Evolutionary conservation across 2,888 invertebrate genomes (phyloP), one percentile per base, ranked within the genome.

Genomic region (Strigamia maritima): DNA sequence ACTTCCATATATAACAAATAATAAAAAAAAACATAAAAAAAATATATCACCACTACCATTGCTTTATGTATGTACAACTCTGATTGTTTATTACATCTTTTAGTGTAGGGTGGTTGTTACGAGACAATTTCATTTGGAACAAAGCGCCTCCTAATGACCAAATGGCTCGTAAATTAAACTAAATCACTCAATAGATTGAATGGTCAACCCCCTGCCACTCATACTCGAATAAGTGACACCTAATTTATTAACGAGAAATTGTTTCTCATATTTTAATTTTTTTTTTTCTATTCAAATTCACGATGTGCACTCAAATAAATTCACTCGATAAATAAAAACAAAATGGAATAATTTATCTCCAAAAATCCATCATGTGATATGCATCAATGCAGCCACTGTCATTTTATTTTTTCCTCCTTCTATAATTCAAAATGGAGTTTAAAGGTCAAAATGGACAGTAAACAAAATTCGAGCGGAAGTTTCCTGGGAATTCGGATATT

Each of bases 111-210:
- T 65, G 60, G 22, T 65, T 65, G 60, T 65, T 65, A 24, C 22
- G 60, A 24, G 60, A 65, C 24, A 19, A 65, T 65, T 65, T 65
- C 60, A 65, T 65, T 65, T 65, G 60, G 60, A 65, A 65, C 60
- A 65, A 65, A 65, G 60, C 22, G 60, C 60, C 60, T 65, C 60
- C 60, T 65, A 65, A 65, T 65, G 60, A 65, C 60, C 14, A 65
- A 65, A 65, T 65, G 60, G 60, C 60, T 65, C 60, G 60, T 65
- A 65, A 65, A 65, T 65, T 65, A 65, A 24, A 65, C 60, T 65
- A 65, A 35, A 65, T 65, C 60, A 65, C 60, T 65, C 60, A 65
- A 65, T n/a, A 65, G 60, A 65, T 65, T 65, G 60, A 65, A 65
- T 65, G 60, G 60, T 65, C 60, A 65, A 65, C 22, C 60, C 60